These are phyloP conservation scores for Prietella phreatophila DNA, from an alignment of 2,113 vertebrate species.

Conservation along the genomic window DNA sequence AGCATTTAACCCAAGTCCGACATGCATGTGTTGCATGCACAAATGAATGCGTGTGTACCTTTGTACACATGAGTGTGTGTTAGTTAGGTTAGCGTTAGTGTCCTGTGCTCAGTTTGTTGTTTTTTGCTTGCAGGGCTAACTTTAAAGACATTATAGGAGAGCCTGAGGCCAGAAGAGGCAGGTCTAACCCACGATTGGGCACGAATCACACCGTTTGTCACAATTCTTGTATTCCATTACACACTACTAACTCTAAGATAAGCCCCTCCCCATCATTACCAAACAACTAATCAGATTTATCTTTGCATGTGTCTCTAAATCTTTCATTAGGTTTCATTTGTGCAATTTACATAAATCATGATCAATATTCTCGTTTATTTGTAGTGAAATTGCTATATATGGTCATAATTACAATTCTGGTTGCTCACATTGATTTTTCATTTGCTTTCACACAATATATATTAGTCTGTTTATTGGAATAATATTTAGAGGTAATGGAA, in stretches of 20 bases:
- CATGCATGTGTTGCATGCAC: slow-evolving; percentile 26
- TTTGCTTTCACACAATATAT: slow-evolving; percentile 90
- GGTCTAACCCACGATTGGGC: slow-evolving; percentile 91
- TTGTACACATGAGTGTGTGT: slow-evolving; percentile 51
- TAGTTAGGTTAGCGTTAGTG: slow-evolving; percentile 86
- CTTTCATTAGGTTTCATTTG: slow-evolving; percentile 68
- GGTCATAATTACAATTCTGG: slow-evolving; percentile 34
- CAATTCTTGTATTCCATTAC: slow-evolving; percentile 69
- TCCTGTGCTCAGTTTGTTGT: slow-evolving; percentile 90
- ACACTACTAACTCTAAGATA: slow-evolving; percentile 87
- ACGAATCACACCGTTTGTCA: slow-evolving; percentile 86
- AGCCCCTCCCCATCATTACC: slow-evolving; percentile 62
- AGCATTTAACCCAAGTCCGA: slow-evolving; percentile 1
- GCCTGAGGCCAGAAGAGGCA: slow-evolving; percentile 97
- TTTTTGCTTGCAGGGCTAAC: slow-evolving; percentile 99
- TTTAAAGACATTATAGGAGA: slow-evolving; percentile 96
- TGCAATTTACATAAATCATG: slow-evolving; percentile 44
- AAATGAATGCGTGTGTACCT: neutral
- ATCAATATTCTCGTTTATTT: slow-evolving; percentile 55
- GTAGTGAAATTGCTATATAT: slow-evolving; percentile 47
- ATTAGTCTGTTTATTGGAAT: slow-evolving; percentile 69
- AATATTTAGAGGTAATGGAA: slow-evolving; percentile 65
- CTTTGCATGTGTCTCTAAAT: slow-evolving; percentile 90
- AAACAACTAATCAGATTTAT: slow-evolving; percentile 76
- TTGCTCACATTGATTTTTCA: slow-evolving; percentile 61